Base-by-base conservation (phyloP, 2,113 vertebrate genomes). In the Riparia riparia region DNA sequence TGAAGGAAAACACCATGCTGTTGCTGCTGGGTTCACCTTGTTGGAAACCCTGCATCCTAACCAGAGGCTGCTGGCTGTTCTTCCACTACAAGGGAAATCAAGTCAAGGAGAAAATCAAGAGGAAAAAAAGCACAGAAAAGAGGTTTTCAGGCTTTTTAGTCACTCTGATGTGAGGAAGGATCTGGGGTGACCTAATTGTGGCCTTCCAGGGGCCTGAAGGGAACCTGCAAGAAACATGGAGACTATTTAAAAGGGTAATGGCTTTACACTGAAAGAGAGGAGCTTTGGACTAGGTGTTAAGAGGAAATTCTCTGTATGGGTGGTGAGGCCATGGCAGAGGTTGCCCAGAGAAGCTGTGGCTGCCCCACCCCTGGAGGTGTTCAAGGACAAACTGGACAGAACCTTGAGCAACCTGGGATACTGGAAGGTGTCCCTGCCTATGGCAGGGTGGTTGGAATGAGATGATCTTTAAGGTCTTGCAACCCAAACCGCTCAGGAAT, bases 1-100 rank as follows among this genome's bases (percentile, higher is more conserved):
- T 6, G 2, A 74, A 25, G 57, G 25, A 83, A 45, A 74, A 45
- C 0, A 0, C 8, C 0, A 0, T 0, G 0, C 16, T 57, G 8
- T 4, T 5, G 0, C 57, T 57, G 53, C 50, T 2, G 5, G 49
- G 41, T 24, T 93, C 57, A 50, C 50, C 54, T 56, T 3, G 2
- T 14, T 58, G 14, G 29, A 84, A 89, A 81, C 0, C 3, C 32
- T 60, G 89, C 24, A 28, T 21, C 45, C 0, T 1, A 82, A 57
- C 24, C 78, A 53, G 7, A 66, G 10, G n/a, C 5, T 64, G 22
- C 50, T 76, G 28, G 53, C 53, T 80, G 19, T 20, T 42, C 56
- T 65, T 64, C 58, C 20, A 53, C 60, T 54, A n/a, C 12, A 73
- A 82, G 37, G 60, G 64, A 82, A 81, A 79, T 6, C 31, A n/a